phyloP scores from a whole-genome alignment of 2,888 invertebrate species.

The Acleris cristana region DNA sequence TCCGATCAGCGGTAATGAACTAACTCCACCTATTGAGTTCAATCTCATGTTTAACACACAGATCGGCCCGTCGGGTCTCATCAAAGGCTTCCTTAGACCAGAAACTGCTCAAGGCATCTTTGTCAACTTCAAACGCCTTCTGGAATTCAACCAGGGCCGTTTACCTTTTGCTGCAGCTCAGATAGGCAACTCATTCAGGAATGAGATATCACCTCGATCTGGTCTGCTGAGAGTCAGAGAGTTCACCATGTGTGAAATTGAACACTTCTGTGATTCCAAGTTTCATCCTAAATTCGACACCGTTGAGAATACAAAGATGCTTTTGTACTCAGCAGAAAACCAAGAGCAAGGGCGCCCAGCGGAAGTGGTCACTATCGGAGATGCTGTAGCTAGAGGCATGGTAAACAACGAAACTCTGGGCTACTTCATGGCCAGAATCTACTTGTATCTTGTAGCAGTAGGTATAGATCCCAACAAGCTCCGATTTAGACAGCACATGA shows the following conservation, averaged over 20 bases:
- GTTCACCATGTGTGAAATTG: slow-evolving; percentile 99
- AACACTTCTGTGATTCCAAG: slow-evolving; percentile 99
- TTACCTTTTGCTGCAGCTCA: slow-evolving; percentile 99
- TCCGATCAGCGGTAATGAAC: slow-evolving; percentile 96
- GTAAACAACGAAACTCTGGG: slow-evolving; percentile 99
- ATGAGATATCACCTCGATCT: slow-evolving; percentile 99
- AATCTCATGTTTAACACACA: slow-evolving; percentile 99
- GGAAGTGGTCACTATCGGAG: slow-evolving; percentile 89
- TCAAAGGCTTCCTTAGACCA: slow-evolving; percentile 97
- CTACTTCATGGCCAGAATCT: slow-evolving; percentile 98
- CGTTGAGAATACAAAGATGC: slow-evolving; percentile 89
- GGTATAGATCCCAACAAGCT: slow-evolving; percentile 94
- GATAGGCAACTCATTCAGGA: slow-evolving; percentile 98
- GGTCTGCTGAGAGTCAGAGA: slow-evolving; percentile 98
- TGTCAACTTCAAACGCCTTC: slow-evolving; percentile 98
- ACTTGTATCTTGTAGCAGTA: slow-evolving; percentile 92
- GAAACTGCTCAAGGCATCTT: slow-evolving; percentile 99
- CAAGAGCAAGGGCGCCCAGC: slow-evolving; percentile 99
- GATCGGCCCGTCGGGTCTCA: slow-evolving; percentile 97
- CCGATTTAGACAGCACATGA: slow-evolving; percentile 98
- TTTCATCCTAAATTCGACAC: slow-evolving; percentile 94
- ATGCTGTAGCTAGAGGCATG: slow-evolving; percentile 93
- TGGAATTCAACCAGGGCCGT: slow-evolving; percentile 98
- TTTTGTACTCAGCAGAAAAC: slow-evolving; percentile 96
- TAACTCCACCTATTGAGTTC: slow-evolving; percentile 98